A percentile compares a stretch with the other conserved stretches of the same genome.
Conservation (phyloP, 1,140 invertebrate genomes). For the Cydia pomonella region DNA sequence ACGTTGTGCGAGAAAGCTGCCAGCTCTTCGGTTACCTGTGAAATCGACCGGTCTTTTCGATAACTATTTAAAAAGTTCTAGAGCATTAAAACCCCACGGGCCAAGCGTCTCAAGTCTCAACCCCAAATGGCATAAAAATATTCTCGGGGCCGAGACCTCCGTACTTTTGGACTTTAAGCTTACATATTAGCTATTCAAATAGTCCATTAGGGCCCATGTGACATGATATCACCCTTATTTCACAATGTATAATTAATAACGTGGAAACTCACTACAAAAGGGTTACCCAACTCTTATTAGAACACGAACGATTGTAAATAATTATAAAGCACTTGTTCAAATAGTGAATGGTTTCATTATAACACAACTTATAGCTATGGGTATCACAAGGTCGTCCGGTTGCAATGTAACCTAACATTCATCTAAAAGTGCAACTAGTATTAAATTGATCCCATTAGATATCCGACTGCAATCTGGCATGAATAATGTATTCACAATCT, state of each 20-base stretch:
- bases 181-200: no score
- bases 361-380: conserved; percentile 4
- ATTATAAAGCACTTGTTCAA: conserved; percentile 3
- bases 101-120: no score
- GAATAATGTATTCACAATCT: conserved; percentile 19
- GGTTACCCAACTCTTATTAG: not conserved
- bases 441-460: conserved; percentile 23
- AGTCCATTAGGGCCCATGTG: no score
- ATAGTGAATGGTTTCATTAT: conserved; percentile 20
- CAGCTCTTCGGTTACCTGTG: no score
- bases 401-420: conserved; percentile 1
- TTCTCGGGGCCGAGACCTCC: no score
- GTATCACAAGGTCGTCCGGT: not conserved
- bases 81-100: no score
- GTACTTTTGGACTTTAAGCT: no score
- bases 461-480: conserved; percentile 16
- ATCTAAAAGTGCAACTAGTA: not conserved
- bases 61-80: no score
- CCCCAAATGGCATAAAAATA: no score
- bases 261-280: not conserved
- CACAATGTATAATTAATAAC: not conserved
- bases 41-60: no score
- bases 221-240: no score
- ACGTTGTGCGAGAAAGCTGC: no score
- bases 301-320: not conserved